phyloP scores from a whole-genome alignment of 2,113 vertebrate species.

The Notechis scutatus region DNA sequence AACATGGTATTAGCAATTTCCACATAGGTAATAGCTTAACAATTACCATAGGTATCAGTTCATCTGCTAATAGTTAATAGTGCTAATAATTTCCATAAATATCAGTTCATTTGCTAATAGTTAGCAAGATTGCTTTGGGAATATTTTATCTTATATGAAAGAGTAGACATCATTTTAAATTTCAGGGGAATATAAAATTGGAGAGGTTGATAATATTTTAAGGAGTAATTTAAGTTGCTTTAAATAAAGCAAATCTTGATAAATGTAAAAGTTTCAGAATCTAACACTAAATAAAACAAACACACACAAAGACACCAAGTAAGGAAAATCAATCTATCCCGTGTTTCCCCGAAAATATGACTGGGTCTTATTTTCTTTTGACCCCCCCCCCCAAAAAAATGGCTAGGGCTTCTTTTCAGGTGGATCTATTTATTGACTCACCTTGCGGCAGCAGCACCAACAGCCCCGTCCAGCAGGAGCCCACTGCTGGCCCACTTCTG shows the following conservation, averaged over 20 bases:
- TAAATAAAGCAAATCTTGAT: neutral
- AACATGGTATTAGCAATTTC: too few species aligned
- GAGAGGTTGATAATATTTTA: neutral
- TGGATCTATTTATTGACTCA: too few species aligned
- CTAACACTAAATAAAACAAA: neutral
- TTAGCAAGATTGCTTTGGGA: neutral
- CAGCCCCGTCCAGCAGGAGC: too few species aligned
- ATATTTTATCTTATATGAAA: neutral
- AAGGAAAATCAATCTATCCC: neutral
- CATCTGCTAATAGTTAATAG: neutral
- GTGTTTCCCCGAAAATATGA: too few species aligned
- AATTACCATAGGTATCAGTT: neutral
- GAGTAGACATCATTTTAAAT: neutral
- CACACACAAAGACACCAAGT: neutral
- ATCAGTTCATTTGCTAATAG: neutral
- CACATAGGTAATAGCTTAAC: neutral
- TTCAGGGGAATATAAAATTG: neutral
- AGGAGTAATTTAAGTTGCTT: neutral
- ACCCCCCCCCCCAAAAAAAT: too few species aligned
- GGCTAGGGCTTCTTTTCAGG: too few species aligned
- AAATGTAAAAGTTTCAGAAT: neutral
- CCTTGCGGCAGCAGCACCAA: too few species aligned
- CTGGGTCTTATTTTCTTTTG: too few species aligned
- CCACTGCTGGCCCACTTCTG: too few species aligned
- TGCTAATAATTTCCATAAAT: neutral